A percentile compares a stretch with the other conserved stretches of the same genome.
These are phyloP conservation scores for Meloidogyne hapla DNA, from an alignment of 1,140 invertebrate species.

Conservation along the genomic window DNA sequence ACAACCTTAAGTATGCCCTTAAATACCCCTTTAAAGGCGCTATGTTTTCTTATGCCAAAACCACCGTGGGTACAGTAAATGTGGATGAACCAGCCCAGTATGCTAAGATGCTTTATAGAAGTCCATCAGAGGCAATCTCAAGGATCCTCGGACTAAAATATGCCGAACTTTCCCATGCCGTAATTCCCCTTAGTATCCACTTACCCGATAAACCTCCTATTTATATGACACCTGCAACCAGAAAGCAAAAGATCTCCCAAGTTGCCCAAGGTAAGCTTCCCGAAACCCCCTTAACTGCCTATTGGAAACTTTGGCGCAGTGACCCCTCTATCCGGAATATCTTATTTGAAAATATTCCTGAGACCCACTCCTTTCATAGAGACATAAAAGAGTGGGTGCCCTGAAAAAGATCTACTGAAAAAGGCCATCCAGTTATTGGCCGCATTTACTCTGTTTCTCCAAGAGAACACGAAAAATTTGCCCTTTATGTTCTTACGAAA, in stretches of 20 bases:
- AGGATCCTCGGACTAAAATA: neutral
- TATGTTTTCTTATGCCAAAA: conserved; percentile 5
- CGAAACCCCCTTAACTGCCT: neutral
- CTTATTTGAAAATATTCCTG: neutral
- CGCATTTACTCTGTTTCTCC: conserved; percentile 12
- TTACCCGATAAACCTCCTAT: conserved; percentile 6
- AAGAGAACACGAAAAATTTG: neutral
- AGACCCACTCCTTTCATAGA: neutral
- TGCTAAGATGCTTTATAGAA: conserved; percentile 14
- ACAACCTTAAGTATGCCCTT: conserved; percentile 1
- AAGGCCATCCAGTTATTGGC: neutral
- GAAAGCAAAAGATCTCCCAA: neutral
- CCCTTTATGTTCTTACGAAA: neutral
- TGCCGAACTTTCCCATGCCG: neutral
- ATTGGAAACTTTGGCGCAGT: conserved; percentile 12
- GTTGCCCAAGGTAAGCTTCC: neutral
- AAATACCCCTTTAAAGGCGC: conserved; percentile 20
- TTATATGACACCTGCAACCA: neutral
- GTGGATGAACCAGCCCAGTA: conserved; percentile 17
- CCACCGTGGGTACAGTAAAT: neutral
- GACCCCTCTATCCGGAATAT: neutral
- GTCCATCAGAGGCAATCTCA: neutral
- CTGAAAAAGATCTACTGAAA: neutral
- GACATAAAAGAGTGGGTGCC: neutral
- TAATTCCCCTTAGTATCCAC: conserved; percentile 3